Conservation (phyloP, 2,113 vertebrate species). For the Thinocorus orbignyianus region DNA sequence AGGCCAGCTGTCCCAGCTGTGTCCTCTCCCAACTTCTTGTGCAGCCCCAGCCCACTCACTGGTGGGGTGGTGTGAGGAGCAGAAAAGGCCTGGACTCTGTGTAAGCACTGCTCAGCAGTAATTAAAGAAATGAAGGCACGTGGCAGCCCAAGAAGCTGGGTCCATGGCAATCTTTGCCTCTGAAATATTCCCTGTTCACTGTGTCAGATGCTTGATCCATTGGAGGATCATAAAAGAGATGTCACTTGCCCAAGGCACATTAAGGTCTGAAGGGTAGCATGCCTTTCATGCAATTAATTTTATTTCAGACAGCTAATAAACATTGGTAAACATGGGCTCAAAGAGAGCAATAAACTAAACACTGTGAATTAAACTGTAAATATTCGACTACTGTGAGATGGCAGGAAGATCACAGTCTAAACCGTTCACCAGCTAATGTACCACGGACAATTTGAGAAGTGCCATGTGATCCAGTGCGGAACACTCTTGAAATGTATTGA, state of each 20-base stretch:
- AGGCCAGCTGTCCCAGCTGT: background rate
- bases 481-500: background rate
- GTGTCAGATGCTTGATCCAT: background rate
- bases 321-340: background rate
- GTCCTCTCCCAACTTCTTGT: background rate
- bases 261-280: background rate
- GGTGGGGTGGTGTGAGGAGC: background rate
- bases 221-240: background rate
- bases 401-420: background rate
- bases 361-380: background rate
- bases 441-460: background rate
- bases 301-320: background rate
- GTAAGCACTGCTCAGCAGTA: background rate
- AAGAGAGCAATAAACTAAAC: background rate
- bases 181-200: background rate
- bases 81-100: background rate
- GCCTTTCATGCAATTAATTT: background rate
- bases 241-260: background rate
- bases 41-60: background rate
- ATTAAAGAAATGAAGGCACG: background rate
- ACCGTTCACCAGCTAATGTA: accelerated
- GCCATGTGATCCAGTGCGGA: background rate
- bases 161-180: background rate
- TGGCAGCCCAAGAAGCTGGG: background rate
- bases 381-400: background rate